A percentile compares a stretch with the other conserved stretches of the same genome.
Evolutionary conservation across 2,797 vertebrate species (phyloP).

Genomic region (Argentina silus): DNA sequence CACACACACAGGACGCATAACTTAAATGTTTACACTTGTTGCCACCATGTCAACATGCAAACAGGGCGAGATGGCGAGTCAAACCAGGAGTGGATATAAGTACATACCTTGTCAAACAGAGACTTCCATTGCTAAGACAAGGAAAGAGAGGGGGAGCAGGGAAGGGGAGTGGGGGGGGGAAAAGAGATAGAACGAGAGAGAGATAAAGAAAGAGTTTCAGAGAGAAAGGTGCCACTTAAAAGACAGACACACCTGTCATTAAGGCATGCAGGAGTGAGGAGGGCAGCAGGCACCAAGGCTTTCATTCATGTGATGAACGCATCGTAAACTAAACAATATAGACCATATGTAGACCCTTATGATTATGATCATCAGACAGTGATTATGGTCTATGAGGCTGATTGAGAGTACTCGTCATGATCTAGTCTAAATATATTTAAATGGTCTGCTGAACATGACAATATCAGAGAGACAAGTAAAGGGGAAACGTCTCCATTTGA

Average conservation of each 20-base stretch:
- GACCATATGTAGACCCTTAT: no score
- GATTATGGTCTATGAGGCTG: background rate
- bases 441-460: background rate
- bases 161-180: slow-evolving; percentile 20
- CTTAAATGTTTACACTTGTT: no score
- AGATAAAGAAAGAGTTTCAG: slow-evolving; percentile 3
- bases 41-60: slow-evolving; percentile 12
- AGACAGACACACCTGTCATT: slow-evolving; percentile 43
- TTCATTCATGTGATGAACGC: background rate
- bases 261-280: slow-evolving; percentile 28
- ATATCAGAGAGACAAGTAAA: background rate
- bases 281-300: background rate
- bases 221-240: slow-evolving; percentile 33
- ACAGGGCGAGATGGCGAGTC: slow-evolving; percentile 37
- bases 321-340: background rate
- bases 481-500: background rate
- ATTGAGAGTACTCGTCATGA: background rate
- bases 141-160: slow-evolving; percentile 38
- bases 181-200: slow-evolving; percentile 31
- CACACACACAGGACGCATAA: no score
- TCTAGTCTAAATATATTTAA: background rate
- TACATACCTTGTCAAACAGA: slow-evolving; percentile 96
- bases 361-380: background rate
- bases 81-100: slow-evolving; percentile 15
- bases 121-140: slow-evolving; percentile 89